Conservation (phyloP, 2,888 invertebrate species). For the Caprella mutica region DNA sequence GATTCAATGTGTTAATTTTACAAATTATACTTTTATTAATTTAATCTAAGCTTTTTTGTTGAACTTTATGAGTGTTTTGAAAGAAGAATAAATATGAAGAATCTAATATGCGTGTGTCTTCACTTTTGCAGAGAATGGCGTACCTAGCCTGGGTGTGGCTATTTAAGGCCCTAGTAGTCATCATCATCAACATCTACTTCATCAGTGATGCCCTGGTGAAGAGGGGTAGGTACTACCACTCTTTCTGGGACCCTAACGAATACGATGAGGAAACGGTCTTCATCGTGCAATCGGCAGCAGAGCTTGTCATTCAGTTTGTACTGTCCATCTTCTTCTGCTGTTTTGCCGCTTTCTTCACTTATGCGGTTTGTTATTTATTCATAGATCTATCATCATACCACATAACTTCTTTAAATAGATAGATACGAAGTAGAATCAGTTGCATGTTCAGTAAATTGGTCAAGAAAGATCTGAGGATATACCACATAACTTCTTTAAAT, state of each 20-base stretch:
- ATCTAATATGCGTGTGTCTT: not conserved
- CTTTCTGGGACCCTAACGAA: conserved; percentile 20
- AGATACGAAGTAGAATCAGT: too few species aligned
- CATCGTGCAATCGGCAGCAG: conserved; percentile 14
- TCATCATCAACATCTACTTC: conserved; percentile 24
- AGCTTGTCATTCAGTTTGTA: conserved; percentile 17
- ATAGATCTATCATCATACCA: too few species aligned
- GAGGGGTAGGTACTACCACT: conserved; percentile 25
- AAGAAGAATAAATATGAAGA: too few species aligned
- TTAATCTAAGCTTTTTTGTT: too few species aligned
- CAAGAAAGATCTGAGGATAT: too few species aligned
- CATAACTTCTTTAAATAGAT: too few species aligned
- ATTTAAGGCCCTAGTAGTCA: conserved; percentile 21
- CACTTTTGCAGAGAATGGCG: conserved; percentile 14
- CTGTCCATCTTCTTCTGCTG: conserved; percentile 27
- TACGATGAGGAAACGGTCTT: conserved; percentile 23
- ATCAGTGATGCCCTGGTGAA: conserved; percentile 19
- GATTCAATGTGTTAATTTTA: too few species aligned
- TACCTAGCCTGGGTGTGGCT: conserved; percentile 28
- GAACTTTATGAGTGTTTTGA: too few species aligned
- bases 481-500: too few species aligned
- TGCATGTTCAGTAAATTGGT: too few species aligned
- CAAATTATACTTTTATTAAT: too few species aligned
- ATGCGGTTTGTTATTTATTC: conserved; percentile 15
- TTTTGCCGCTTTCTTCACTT: conserved; percentile 20